Conservation (phyloP, 2,888 invertebrate genomes). For the Mantis religiosa region DNA sequence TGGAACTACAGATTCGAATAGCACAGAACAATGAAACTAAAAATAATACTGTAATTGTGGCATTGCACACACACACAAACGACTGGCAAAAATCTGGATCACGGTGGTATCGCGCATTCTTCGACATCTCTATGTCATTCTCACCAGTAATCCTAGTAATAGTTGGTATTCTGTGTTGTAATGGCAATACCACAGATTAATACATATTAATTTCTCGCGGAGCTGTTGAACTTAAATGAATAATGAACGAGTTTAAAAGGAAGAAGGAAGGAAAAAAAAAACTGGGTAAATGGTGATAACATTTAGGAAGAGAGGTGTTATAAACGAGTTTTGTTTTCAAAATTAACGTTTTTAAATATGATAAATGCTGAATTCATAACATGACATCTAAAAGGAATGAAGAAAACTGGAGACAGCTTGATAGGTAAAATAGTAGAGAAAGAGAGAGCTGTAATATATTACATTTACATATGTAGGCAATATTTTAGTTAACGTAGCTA, state of each 20-base stretch:
- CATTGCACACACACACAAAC: too few relatives aligned
- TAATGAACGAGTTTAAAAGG: background rate
- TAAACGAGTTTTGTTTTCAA: background rate
- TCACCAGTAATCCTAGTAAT: too few relatives aligned
- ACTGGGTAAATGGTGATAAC: background rate
- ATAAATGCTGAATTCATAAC: background rate
- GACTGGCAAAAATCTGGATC: too few relatives aligned
- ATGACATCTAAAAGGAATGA: background rate
- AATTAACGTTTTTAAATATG: background rate
- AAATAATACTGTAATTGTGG: too few relatives aligned
- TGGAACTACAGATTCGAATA: too few relatives aligned
- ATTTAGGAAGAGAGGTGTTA: background rate
- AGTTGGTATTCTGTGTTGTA: too few relatives aligned
- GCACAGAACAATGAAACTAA: too few relatives aligned
- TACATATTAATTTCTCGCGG: background rate
- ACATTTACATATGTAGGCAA: background rate
- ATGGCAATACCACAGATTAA: too few relatives aligned
- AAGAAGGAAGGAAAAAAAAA: background rate
- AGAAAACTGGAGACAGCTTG: background rate
- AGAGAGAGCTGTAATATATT: background rate
- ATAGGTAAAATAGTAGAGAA: background rate
- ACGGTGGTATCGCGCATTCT: too few relatives aligned
- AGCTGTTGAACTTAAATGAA: background rate
- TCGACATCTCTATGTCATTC: too few relatives aligned
- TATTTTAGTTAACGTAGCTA: background rate